Conservation (phyloP, 2,888 invertebrate genomes). For the Augochlorella aurata region DNA sequence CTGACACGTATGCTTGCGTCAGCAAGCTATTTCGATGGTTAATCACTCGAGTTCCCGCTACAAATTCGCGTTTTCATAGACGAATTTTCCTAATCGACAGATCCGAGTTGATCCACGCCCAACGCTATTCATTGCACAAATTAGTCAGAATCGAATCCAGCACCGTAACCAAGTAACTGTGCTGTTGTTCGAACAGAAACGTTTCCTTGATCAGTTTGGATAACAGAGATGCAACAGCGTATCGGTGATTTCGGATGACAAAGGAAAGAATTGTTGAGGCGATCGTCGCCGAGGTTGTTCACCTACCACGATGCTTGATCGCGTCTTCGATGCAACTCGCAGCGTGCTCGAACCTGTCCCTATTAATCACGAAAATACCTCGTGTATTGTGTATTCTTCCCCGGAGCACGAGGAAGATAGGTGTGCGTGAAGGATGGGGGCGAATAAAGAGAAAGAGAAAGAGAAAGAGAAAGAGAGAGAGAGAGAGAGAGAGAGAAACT, state of each 20-base stretch:
- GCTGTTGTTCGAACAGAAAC: too few relatives aligned
- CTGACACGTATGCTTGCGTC: too few relatives aligned
- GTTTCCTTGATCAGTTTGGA: too few relatives aligned
- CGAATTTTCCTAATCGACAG: too few relatives aligned
- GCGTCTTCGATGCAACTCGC: neutral
- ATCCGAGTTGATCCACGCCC: too few relatives aligned
- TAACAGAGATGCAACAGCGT: too few relatives aligned
- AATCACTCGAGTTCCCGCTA: too few relatives aligned
- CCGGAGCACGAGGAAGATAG: neutral
- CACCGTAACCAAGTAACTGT: too few relatives aligned
- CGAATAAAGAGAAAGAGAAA: neutral
- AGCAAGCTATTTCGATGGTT: too few relatives aligned
- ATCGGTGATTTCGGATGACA: neutral
- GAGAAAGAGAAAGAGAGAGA: neutral
- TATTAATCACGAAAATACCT: slow-evolving; percentile 32
- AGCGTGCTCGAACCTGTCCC: slow-evolving; percentile 7
- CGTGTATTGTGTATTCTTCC: slow-evolving; percentile 23
- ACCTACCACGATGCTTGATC: neutral
- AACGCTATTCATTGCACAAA: too few relatives aligned
- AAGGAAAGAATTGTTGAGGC: neutral
- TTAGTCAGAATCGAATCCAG: too few relatives aligned
- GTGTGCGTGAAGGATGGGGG: neutral
- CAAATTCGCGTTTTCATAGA: too few relatives aligned
- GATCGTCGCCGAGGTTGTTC: neutral
- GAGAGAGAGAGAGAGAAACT: slow-evolving; percentile 11